phyloP scores from a whole-genome alignment of 1,140 invertebrate species.

The Latrodectus geometricus region DNA sequence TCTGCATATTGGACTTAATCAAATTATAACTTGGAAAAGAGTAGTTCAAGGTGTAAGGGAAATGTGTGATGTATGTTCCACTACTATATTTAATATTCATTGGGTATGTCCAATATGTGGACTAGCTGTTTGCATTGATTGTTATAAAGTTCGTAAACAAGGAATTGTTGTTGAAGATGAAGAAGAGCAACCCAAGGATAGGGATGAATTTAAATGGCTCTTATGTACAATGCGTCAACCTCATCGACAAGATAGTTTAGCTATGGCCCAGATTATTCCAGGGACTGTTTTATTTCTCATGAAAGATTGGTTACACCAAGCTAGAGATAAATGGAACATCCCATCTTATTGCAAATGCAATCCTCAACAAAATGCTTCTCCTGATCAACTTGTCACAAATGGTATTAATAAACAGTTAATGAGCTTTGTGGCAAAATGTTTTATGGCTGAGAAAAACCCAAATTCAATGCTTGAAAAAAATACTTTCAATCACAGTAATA shows the following conservation, averaged over 20 bases:
- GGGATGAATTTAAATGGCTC: slow-evolving; percentile 85
- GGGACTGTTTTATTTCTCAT: slow-evolving; percentile 84
- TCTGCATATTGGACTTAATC: slow-evolving; percentile 79
- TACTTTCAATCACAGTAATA: not conserved
- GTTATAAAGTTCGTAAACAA: slow-evolving; percentile 83
- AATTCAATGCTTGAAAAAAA: not conserved
- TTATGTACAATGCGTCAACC: slow-evolving; percentile 84
- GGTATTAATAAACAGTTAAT: slow-evolving; percentile 56
- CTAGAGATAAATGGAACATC: slow-evolving; percentile 82
- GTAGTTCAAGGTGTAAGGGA: slow-evolving; percentile 95
- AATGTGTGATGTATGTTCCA: slow-evolving; percentile 98
- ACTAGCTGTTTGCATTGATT: slow-evolving; percentile 96
- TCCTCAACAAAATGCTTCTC: not conserved
- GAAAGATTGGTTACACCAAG: slow-evolving; percentile 81
- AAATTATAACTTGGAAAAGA: slow-evolving; percentile 88
- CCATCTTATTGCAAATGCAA: slow-evolving; percentile 70
- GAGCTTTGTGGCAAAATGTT: slow-evolving; percentile 44
- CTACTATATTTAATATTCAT: slow-evolving; percentile 97
- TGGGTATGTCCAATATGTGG: slow-evolving; percentile 98
- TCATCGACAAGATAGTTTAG: slow-evolving; percentile 86
- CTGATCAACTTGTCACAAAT: slow-evolving; percentile 14
- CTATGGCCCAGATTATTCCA: slow-evolving; percentile 96
- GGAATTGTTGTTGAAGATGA: slow-evolving; percentile 67
- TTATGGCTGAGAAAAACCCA: slow-evolving; percentile 4
- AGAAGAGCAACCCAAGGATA: slow-evolving; percentile 70